Base-by-base conservation (phyloP, 2,888 invertebrate genomes). In the Watsonalla binaria region DNA sequence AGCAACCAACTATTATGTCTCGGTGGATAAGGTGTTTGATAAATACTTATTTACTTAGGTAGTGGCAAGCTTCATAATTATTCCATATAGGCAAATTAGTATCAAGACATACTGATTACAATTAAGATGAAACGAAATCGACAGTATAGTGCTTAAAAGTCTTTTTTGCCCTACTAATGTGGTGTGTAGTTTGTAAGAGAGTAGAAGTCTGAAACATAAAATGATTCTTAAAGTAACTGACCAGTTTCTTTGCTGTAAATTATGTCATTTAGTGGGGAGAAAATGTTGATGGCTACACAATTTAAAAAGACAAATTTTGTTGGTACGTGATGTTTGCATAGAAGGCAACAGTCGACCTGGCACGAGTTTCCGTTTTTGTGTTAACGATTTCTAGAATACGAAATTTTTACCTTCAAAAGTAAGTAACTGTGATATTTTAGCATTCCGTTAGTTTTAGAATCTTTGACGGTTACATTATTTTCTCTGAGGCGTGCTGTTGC, bases 311-410 rank as follows among this genome's bases (percentile, higher is more conserved):
- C 13, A 45, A 51, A 48, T 48, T 39, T 14, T 56, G 53, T 55
- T 51, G 51, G 66, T 59, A 69, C 81, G 81, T 78, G 78, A 73
- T 82, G 73, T 81, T 82, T 80, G 73, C 61, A 64, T 63, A 76
- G 65, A 64, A 60, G 60, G 58, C 56, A 58, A 42, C 50, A 54
- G 55, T 51, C 69, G 79, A 84, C 83, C 84, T 70, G 78, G 82
- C 84, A 84, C 84, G 84, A 56, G 74, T 65, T 62, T 56, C 54
- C 60, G 66, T 80, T 81, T 79, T 80, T 76, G 70, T 69, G 64
- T 62, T 70, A 73, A 75, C 74, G 72, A 72, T 78, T 75, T 74
- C 71, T 62, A 72, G 70, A 73, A 73, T 73, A 73, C 65, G 66
- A 73, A 75, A 76, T 78, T 74, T 70, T 68, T 66, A 65, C n/a